Percentiles rank a stretch among this genome's conserved stretches.
phyloP scores from a whole-genome alignment of 2,113 vertebrate species.

The western clawed frog (Xenopus tropicalis) region UCB_Xtro_10.0 CM004445.2:88770501-88771000 shows the following conservation, averaged over 20 bases:
- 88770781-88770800: constrained; percentile 1
- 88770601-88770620: background rate
- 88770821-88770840: background rate
- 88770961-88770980: too few relatives aligned
- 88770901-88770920: background rate
- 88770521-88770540: too few relatives aligned
- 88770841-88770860: background rate
- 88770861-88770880: background rate
- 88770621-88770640: constrained; percentile 15
- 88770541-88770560: background rate
- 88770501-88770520: too few relatives aligned
- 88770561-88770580: background rate
- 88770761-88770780: background rate
- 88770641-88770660: background rate
- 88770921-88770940: constrained; percentile 4
- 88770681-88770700: background rate
- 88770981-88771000: too few relatives aligned
- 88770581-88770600: background rate
- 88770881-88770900: constrained; percentile 9
- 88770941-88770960: background rate
- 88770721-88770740: constrained; percentile 12
- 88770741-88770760: constrained; percentile 19
- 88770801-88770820: background rate
- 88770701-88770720: constrained; percentile 16
- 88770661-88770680: background rate